phyloP scores from a whole-genome alignment of 2,797 vertebrate species.

The Hyperoplus lanceolatus region DNA sequence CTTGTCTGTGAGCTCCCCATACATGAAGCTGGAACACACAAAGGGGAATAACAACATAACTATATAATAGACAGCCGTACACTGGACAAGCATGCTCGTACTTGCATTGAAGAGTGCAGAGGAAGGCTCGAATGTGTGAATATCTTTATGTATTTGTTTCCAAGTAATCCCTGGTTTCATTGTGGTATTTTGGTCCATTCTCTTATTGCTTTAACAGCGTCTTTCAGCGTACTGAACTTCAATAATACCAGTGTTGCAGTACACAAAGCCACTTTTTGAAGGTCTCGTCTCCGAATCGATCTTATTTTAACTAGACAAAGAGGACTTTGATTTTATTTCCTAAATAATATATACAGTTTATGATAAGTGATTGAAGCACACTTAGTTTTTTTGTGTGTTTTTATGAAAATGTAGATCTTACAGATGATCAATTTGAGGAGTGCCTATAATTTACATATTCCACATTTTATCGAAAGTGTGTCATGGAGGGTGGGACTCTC shows the following conservation, averaged over 20 bases:
- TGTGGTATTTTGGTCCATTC: constrained; percentile 4
- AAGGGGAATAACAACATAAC: constrained; percentile 31
- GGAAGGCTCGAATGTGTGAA: constrained; percentile 24
- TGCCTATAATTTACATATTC: too few relatives aligned
- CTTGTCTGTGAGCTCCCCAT: constrained; percentile 98
- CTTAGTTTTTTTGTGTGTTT: too few relatives aligned
- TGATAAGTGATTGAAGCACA: too few relatives aligned
- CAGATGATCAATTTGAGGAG: too few relatives aligned
- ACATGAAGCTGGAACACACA: constrained; percentile 95
- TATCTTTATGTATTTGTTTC: constrained; percentile 3
- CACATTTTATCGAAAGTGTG: too few relatives aligned
- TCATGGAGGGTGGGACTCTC: too few relatives aligned
- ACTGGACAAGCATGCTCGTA: constrained; percentile 21
- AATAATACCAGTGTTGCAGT: not conserved
- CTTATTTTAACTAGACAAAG: too few relatives aligned
- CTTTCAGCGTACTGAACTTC: not conserved
- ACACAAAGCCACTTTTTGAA: too few relatives aligned
- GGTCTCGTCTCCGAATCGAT: too few relatives aligned
- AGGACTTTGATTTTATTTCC: too few relatives aligned
- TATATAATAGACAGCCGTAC: constrained; percentile 39
- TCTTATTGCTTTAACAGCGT: not conserved
- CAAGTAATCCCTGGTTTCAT: constrained; percentile 1
- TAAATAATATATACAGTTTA: too few relatives aligned
- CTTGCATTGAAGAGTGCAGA: constrained; percentile 11
- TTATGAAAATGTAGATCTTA: too few relatives aligned